Percentiles rank a stretch among this genome's conserved stretches.
These are phyloP conservation scores for Thaumetopoea pityocampa DNA, from an alignment of 1,140 invertebrate species.

Conservation along the genomic window DNA sequence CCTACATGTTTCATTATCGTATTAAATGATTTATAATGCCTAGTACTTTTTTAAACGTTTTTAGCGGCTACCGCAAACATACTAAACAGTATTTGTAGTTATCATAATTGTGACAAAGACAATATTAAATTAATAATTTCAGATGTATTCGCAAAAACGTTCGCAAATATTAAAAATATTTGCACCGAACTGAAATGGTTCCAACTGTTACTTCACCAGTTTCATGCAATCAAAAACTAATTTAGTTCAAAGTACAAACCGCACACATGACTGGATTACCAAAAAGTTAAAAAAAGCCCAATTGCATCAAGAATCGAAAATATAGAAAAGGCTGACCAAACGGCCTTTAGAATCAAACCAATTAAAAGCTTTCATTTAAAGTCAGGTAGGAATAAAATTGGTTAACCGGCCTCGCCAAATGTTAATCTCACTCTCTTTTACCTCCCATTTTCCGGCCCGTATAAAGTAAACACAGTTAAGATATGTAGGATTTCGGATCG, in stretches of 20 bases:
- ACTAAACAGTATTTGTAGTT: no score
- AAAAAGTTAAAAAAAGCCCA: conserved; percentile 1
- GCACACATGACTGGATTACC: neutral
- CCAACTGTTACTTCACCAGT: no score
- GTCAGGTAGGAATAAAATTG: conserved; percentile 11
- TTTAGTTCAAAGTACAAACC: neutral
- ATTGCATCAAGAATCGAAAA: neutral
- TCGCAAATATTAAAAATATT: neutral
- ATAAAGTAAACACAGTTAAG: conserved; percentile 26
- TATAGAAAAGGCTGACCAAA: conserved; percentile 9
- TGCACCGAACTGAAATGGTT: conserved; percentile 1
- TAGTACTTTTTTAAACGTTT: no score
- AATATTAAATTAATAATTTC: no score
- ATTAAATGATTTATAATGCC: no score
- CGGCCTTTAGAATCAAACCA: conserved; percentile 12
- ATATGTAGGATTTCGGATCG: conserved; percentile 25
- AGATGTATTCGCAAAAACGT: conserved; percentile 7
- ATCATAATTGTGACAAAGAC: no score
- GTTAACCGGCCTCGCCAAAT: neutral
- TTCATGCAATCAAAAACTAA: conserved; percentile 7
- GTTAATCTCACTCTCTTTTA: no score
- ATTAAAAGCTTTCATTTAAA: conserved; percentile 19
- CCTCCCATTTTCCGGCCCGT: conserved; percentile 3
- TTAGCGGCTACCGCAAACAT: no score
- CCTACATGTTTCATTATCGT: no score